Evolutionary conservation across 2,888 invertebrate species (phyloP), one percentile per base, ranked within the genome.

Genomic region (Cetonia aurata): DNA sequence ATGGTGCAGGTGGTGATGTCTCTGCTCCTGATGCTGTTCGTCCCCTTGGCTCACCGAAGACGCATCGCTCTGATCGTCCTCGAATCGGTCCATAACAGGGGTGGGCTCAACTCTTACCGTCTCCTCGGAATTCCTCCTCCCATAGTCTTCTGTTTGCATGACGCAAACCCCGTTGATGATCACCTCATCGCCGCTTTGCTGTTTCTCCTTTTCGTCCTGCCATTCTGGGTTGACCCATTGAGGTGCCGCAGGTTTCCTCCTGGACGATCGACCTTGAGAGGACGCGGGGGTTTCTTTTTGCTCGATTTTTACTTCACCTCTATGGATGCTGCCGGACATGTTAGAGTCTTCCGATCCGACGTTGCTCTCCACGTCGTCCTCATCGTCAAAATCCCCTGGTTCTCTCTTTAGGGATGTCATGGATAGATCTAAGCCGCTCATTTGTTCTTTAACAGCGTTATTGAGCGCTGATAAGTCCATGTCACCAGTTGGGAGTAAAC

Each of bases 141-240:
- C 85, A 82, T 92, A 93, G 82, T 94, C 93, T 76, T 92, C 93
- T 71, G 93, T 91, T 77, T 94, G 91, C 93, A 96, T 94, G 6
- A 96, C 96, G 82, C 96, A 96, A 31, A 96, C 96, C 0, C 96
- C 96, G 81, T 96, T 96, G 78, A 96, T 96, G 80, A 96, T 96
- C 31, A 95, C 94, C 81, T 95, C 95, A 79, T 92, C 92, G 8
- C 86, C 86, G 71, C 85, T 74, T 85, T 86, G 62, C 15, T 60
- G 86, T 76, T 88, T 87, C 76, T 89, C 89, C 66, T 85, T 85
- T 69, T 86, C 86, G 80, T 93, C 93, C 80, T 93, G 93, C 94
- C 94, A 94, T 78, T 95, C 95, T 6, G 98, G 98, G 84, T 97
- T 97, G 3, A 98, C 96, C 96, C 98, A 97, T 85, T 98, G 97